phyloP scores from a whole-genome alignment of 2,888 invertebrate genomes.

The Tetheella fluctuosa region DNA sequence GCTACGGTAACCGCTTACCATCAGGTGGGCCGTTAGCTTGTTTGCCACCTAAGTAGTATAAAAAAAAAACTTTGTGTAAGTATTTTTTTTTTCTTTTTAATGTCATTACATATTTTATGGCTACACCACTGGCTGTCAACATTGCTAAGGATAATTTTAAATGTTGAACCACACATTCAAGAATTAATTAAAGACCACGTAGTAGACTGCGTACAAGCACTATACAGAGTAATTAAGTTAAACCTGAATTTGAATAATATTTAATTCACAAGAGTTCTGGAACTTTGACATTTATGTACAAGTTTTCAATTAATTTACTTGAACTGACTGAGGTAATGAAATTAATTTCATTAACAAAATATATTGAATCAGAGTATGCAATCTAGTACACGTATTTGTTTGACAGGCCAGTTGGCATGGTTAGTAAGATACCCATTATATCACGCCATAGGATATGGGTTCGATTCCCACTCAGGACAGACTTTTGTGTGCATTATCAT shows the following conservation, averaged over 20 bases:
- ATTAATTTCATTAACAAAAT: not conserved
- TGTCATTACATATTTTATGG: not conserved
- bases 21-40: no score
- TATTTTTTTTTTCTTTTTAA: no score
- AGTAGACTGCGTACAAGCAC: not conserved
- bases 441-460: no score
- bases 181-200: not conserved
- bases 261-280: not conserved
- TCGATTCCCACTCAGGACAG: no score
- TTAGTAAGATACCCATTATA: no score
- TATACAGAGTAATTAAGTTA: not conserved
- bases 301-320: not conserved
- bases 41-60: no score
- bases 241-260: not conserved
- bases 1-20: no score
- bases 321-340: not conserved
- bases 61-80: no score
- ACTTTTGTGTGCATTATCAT: no score
- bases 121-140: not conserved
- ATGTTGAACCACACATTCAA: slow-evolving; percentile 2
- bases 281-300: slow-evolving; percentile 4
- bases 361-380: no score
- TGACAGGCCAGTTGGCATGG: no score
- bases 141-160: not conserved
- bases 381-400: no score